Conservation (phyloP, 2,113 vertebrate genomes). For the Eulemur macaco region DNA sequence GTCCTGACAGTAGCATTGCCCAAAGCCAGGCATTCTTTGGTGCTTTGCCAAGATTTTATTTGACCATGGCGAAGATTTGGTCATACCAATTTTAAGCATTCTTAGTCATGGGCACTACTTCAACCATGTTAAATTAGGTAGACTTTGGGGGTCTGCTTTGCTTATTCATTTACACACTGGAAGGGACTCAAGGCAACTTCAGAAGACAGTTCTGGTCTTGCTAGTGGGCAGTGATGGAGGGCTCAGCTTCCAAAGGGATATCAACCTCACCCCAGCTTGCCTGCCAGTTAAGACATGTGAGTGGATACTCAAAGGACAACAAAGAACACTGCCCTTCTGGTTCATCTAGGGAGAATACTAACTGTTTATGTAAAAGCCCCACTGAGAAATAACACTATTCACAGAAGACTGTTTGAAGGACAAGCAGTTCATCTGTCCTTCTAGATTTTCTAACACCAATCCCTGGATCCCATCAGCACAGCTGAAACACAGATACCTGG, state of each 20-base stretch:
- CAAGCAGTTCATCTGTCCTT: constrained; percentile 40
- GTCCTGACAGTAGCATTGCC: constrained; percentile 76
- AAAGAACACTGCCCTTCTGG: neutral
- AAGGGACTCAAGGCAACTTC: neutral
- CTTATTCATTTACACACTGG: neutral
- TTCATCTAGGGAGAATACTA: constrained; percentile 18
- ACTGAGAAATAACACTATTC: constrained; percentile 62
- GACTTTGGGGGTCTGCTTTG: neutral
- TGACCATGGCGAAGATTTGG: constrained; percentile 65
- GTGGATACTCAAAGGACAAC: neutral
- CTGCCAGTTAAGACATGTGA: neutral
- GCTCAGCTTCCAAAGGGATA: neutral
- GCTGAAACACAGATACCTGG: constrained; percentile 52
- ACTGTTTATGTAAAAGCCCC: constrained; percentile 65
- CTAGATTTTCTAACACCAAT: constrained; percentile 49
- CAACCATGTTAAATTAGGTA: neutral
- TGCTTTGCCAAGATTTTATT: constrained; percentile 70
- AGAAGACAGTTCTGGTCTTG: neutral
- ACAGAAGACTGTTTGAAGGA: constrained; percentile 45
- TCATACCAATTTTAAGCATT: constrained; percentile 55
- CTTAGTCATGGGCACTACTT: neutral
- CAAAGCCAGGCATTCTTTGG: constrained; percentile 69
- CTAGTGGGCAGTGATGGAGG: neutral
- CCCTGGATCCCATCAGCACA: constrained; percentile 25
- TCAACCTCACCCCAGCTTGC: neutral